Base-by-base conservation (phyloP, 2,113 vertebrate genomes). In the Crotophaga sulcirostris region DNA sequence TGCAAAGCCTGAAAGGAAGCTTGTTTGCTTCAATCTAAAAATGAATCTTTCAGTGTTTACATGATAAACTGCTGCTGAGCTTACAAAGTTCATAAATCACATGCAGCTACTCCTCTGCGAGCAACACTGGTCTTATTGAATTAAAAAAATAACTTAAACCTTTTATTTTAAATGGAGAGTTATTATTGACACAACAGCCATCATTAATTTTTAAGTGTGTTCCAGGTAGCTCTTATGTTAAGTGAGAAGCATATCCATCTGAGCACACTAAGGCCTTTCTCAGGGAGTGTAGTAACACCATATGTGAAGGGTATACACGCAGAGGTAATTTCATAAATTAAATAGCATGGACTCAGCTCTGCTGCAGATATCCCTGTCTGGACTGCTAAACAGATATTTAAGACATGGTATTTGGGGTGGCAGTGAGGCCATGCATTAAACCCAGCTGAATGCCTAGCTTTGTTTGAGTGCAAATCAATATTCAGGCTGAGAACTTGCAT, bases 21-120 rank as follows among this genome's bases (percentile, higher is more conserved):
- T 91, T 84, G 64, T 74, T 92, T 60, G 51, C 76, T 78, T 40
- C 23, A 0, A 81, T 81, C 69, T 81, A 59, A 93, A 93, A 92
- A 87, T 36, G 84, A 88, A 78, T 88, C 85, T 94, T 70, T 67
- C 82, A 76, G 82, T 45, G 72, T 83, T 90, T 72, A 79, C 82
- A 85, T 15, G 62, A 55, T 87, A 67, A 96, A 91, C 78, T 77
- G 62, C 85, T 93, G 87, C 85, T 94, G 75, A 90, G 87, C 87
- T 93, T 87, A 87, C 82, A 80, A 83, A 94, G 84, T 54, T 83
- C 91, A 69, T 59, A 73, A 84, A 76, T 69, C 89, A 85, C 89
- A 54, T 2, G 2, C 34, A 84, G 56, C 78, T 16, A 49, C 44
- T 73, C 59, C 59, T 89, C 87, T 83, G 52, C 56, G 63, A 95